A percentile compares a stretch with the other conserved stretches of the same genome.
phyloP scores from a whole-genome alignment of 1,140 invertebrate genomes.

The Diachasma alloeum region DNA sequence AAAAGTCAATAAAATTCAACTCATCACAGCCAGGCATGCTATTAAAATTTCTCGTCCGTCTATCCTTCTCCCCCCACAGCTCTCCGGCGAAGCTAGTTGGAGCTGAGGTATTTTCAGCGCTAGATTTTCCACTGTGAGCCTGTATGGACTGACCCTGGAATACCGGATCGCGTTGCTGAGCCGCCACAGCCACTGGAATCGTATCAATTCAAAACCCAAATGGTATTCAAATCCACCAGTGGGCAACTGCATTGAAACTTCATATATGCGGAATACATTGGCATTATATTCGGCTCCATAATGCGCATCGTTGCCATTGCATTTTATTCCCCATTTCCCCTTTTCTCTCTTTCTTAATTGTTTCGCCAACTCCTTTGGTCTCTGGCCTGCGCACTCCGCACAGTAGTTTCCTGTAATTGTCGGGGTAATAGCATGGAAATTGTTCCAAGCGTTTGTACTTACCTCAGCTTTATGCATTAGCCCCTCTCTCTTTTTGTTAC shows the following conservation, averaged over 20 bases:
- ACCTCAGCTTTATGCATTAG: background rate
- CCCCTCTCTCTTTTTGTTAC: background rate
- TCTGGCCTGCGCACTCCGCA: background rate
- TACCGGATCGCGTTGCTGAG: background rate
- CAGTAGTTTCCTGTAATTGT: background rate
- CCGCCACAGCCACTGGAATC: background rate
- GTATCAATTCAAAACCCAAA: background rate
- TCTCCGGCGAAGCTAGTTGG: too few relatives aligned
- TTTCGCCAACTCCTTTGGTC: background rate
- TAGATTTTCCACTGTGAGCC: background rate
- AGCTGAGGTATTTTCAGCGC: background rate
- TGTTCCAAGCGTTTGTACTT: background rate
- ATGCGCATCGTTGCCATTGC: background rate
- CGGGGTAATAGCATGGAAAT: background rate
- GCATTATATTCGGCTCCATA: background rate
- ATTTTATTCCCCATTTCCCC: background rate
- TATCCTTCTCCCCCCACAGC: too few relatives aligned
- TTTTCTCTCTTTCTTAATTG: background rate
- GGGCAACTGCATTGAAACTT: background rate
- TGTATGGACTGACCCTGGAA: background rate
- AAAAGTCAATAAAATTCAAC: too few relatives aligned
- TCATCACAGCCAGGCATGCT: too few relatives aligned
- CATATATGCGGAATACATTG: background rate
- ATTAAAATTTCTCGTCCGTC: too few relatives aligned
- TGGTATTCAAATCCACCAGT: background rate